A percentile compares a stretch with the other conserved stretches of the same genome.
phyloP scores from a whole-genome alignment of 2,888 invertebrate genomes.

The Cylloceria caligata region DNA sequence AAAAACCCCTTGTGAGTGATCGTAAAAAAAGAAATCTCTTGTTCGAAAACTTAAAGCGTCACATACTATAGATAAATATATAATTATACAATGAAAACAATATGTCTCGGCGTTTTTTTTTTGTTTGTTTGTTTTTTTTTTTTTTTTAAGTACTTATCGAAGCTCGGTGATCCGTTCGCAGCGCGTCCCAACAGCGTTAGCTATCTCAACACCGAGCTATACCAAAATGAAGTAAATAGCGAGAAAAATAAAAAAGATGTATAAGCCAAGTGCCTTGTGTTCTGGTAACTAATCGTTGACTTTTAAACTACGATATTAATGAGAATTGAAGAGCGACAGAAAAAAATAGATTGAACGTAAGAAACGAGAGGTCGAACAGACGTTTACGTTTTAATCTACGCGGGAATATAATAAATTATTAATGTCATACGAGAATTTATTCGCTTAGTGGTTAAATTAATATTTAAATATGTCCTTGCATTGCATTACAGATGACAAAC shows the following conservation, averaged over 20 bases:
- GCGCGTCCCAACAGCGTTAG: constrained; percentile 66
- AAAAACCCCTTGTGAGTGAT: constrained; percentile 21
- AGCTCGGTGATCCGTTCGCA: constrained; percentile 58
- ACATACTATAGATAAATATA: background rate
- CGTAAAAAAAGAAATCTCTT: constrained; percentile 24
- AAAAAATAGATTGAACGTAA: constrained; percentile 62
- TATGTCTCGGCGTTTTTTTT: constrained; percentile 55
- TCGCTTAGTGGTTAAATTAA: constrained; percentile 25
- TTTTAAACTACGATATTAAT: constrained; percentile 79
- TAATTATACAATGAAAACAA: constrained; percentile 49
- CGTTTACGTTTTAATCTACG: constrained; percentile 14
- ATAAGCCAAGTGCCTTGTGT: constrained; percentile 85
- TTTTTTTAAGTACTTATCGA: background rate
- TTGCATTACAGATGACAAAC: constrained; percentile 23
- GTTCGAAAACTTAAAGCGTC: constrained; percentile 4
- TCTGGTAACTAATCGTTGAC: constrained; percentile 84
- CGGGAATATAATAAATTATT: constrained; percentile 65
- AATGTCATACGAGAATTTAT: constrained; percentile 53
- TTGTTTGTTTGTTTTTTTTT: too few species aligned
- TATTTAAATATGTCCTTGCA: constrained; percentile 11
- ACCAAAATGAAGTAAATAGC: constrained; percentile 67
- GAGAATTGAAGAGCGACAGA: constrained; percentile 67
- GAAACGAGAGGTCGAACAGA: constrained; percentile 11
- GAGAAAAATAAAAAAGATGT: constrained; percentile 76
- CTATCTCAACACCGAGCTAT: constrained; percentile 80